Percentiles rank a stretch among this genome's conserved stretches.
phyloP scores from a whole-genome alignment of 2,888 invertebrate genomes.

The Drosophila kuntzei region DNA sequence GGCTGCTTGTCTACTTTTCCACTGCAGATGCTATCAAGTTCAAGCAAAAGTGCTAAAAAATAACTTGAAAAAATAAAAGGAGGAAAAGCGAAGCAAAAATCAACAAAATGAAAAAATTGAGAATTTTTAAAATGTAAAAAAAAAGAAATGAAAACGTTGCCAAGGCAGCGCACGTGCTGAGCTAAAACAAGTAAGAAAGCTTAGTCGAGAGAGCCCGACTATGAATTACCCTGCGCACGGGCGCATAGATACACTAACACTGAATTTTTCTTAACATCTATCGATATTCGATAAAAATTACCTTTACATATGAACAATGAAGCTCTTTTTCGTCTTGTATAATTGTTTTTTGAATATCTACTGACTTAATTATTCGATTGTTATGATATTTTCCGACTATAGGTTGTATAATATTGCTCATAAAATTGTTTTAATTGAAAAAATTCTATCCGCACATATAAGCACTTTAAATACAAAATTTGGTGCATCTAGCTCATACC shows the following conservation, averaged over 20 bases:
- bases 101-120: conserved; percentile 11
- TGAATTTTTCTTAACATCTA: no score
- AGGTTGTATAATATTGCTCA: no score
- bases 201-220: neutral
- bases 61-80: conserved; percentile 25
- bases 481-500: no score
- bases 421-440: no score
- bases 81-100: conserved; percentile 7
- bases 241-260: neutral
- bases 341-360: no score
- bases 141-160: conserved; percentile 39
- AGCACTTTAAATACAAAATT: no score
- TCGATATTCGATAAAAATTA: no score
- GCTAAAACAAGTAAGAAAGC: conserved; percentile 22
- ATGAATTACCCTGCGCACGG: neutral
- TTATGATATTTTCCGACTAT: no score
- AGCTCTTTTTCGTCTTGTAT: no score
- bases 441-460: no score
- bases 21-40: conserved; percentile 49
- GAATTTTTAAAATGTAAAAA: conserved; percentile 7
- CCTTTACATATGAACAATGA: no score
- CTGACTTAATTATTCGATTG: no score
- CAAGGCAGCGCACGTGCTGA: conserved; percentile 58
- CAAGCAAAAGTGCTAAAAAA: conserved; percentile 31
- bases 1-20: conserved; percentile 15